Percentiles rank a stretch among this genome's conserved stretches.
Evolutionary conservation across 2,888 invertebrate species (phyloP).

Genomic region (Drosophila testacea): DNA sequence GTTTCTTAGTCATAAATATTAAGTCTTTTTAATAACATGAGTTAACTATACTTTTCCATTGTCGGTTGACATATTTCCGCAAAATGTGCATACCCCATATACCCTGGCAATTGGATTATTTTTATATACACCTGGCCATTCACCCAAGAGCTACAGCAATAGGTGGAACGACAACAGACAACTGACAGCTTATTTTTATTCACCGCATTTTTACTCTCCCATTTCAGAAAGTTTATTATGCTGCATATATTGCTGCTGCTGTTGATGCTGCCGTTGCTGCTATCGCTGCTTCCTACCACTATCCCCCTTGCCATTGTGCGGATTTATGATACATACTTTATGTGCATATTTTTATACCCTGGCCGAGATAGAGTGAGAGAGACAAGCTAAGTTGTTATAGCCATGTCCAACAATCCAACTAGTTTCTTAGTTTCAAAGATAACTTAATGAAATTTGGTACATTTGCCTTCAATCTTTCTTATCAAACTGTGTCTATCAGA

Average conservation of each 20-base stretch:
- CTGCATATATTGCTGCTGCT: slow-evolving; percentile 23
- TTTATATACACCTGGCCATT: slow-evolving; percentile 46
- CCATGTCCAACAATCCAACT: slow-evolving; percentile 12
- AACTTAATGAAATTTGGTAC: neutral
- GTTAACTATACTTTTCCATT: too few species aligned
- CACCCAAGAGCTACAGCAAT: slow-evolving; percentile 29
- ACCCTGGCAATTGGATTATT: slow-evolving; percentile 24
- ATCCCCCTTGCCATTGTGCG: slow-evolving; percentile 20
- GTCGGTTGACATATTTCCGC: neutral
- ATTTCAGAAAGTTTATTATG: slow-evolving; percentile 57
- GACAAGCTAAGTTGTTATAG: slow-evolving; percentile 8
- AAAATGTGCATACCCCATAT: slow-evolving; percentile 13
- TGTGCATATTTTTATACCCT: slow-evolving; percentile 71
- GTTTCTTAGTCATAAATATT: too few species aligned
- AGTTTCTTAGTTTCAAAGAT: slow-evolving; percentile 9
- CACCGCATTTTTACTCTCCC: slow-evolving; percentile 52
- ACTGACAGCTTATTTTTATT: slow-evolving; percentile 60
- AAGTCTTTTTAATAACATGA: too few species aligned
- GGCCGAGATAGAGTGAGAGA: neutral
- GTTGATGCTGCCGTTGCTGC: slow-evolving; percentile 14
- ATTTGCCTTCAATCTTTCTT: too few species aligned
- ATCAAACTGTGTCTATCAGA: neutral
- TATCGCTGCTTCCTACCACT: neutral
- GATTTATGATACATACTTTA: slow-evolving; percentile 70
- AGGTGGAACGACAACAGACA: slow-evolving; percentile 24